phyloP scores from a whole-genome alignment of 2,888 invertebrate genomes.

The Notodonta ziczac region DNA sequence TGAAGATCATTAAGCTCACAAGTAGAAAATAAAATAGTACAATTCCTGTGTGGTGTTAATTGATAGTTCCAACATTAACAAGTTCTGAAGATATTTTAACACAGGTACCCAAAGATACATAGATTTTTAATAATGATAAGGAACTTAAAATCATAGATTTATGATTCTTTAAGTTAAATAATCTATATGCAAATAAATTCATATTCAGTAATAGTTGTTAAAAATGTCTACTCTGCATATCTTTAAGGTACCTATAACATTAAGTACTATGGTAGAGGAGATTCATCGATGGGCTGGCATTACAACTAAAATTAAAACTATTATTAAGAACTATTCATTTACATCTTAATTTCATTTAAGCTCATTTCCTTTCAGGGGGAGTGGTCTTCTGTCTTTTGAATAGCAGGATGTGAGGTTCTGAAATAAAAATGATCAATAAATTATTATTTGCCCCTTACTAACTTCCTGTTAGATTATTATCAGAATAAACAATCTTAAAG shows the following conservation, averaged over 20 bases:
- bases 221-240: background rate
- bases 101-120: background rate
- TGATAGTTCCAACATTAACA: constrained; percentile 26
- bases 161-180: too few species aligned
- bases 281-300: constrained; percentile 44
- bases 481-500: too few species aligned
- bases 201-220: too few species aligned
- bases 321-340: constrained; percentile 60
- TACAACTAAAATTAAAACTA: constrained; percentile 54
- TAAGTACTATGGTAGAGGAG: constrained; percentile 16
- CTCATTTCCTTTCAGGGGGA: constrained; percentile 71
- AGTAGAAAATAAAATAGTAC: constrained; percentile 37
- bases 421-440: constrained; percentile 16
- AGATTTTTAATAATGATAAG: too few species aligned
- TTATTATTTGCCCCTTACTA: too few species aligned
- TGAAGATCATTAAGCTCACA: constrained; percentile 61
- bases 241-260: background rate
- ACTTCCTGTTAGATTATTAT: too few species aligned
- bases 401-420: constrained; percentile 96
- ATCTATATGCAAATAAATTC: too few species aligned
- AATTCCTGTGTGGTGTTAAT: constrained; percentile 21
- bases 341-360: constrained; percentile 34
- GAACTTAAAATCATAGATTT: too few species aligned
- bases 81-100: background rate
- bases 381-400: constrained; percentile 90